Base-by-base conservation (phyloP, 2,888 invertebrate species). In the Ochropacha duplaris region DNA sequence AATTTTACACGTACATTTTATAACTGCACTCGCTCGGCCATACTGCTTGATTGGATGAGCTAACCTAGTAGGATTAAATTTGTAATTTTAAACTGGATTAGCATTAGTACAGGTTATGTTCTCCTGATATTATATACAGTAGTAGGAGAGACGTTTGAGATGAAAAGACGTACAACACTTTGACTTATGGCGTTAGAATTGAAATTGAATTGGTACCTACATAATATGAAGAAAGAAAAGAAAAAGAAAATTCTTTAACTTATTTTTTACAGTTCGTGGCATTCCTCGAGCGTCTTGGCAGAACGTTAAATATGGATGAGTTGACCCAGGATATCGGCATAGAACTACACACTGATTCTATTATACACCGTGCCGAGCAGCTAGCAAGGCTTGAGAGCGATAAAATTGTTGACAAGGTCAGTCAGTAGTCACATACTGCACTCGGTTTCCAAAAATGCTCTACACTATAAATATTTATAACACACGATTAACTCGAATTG, bases 351-450 rank as follows among this genome's bases (percentile, higher is more conserved):
- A 96, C 97, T 0, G 98, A 98, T 77, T 96, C 97, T 54, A 93
- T 98, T 60, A 88, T 98, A 57, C 95, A 97, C 61, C 94, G 98
- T 49, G 97, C 97, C 2, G 97, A 98, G 83, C 97, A 98, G 82
- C 92, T 97, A 59, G 94, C 96, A 26, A 93, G 96, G 72, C 92
- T 96, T 54, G 97, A 97, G 88, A 96, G 95, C 76, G 97, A 97
- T 84, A 96, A 96, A 84, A 93, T 97, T 59, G 96, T 96, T 16
- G 97, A 97, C 88, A 96, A 96, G 95, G 96, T 96, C 88, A 89
- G 86, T 74, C 49, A 19, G 19, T 44, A 44, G 31, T n/a, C 9
- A 44, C 44, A 19, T 19, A 44, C 19, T 44, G 19, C 44, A 44
- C 44, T 19, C 19, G 19, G 19, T 31, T 31, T 31, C 52, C 12